Conservation (phyloP, 2,113 vertebrate genomes). For the Ciconia boyciana region DNA sequence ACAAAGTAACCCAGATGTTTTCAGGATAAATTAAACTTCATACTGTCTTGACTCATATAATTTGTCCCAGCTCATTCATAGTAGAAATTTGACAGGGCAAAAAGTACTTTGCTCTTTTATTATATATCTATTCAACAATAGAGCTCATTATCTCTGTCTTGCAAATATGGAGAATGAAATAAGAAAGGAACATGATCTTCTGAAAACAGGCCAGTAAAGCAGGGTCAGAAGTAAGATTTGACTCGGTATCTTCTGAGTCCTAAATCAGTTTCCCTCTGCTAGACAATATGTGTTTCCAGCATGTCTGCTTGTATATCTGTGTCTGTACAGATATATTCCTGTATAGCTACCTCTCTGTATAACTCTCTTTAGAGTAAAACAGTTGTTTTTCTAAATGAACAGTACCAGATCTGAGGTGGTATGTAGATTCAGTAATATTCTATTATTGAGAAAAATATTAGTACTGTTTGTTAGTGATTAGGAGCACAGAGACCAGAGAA, state of each 20-base stretch:
- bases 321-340: not conserved
- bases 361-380: not conserved
- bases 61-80: not conserved
- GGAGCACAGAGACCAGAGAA: not conserved
- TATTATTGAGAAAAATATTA: not conserved
- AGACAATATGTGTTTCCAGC: not conserved
- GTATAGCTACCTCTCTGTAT: not conserved
- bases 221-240: not conserved
- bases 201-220: not conserved
- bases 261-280: not conserved
- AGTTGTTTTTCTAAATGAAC: not conserved
- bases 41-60: not conserved
- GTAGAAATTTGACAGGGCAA: not conserved
- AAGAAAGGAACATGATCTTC: not conserved
- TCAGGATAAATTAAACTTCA: not conserved
- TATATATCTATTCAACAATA: not conserved
- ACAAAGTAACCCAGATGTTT: not conserved
- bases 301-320: not conserved
- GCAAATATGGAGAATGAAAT: not conserved
- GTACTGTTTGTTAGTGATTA: not conserved
- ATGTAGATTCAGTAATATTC: not conserved
- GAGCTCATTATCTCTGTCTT: conserved; percentile 6
- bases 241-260: not conserved
- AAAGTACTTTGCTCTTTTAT: not conserved
- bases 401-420: not conserved